phyloP scores from a whole-genome alignment of 2,797 vertebrate genomes.

The Anas capensis region DNA sequence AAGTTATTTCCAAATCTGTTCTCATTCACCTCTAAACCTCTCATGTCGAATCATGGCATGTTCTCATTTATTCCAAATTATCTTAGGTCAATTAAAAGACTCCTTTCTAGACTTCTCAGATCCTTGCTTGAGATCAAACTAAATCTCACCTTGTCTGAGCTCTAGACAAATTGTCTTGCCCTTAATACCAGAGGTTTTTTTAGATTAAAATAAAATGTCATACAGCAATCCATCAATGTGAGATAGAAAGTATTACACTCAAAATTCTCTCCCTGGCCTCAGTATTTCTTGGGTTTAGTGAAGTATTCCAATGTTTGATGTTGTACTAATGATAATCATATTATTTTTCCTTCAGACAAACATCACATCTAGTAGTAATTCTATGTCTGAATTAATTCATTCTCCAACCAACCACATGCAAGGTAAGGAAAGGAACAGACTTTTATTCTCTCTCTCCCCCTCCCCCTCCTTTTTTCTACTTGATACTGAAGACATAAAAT shows the following conservation, averaged over 20 bases:
- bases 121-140: not conserved
- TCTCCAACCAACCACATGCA: not conserved
- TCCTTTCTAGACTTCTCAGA: not conserved
- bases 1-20: not conserved
- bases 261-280: not conserved
- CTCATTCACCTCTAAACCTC: not conserved
- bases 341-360: not conserved
- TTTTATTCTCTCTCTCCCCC: not conserved
- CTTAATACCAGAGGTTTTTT: not conserved
- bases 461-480: too few species aligned
- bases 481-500: not conserved
- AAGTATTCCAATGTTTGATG: not conserved
- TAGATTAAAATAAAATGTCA: constrained; percentile 5
- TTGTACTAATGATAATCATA: not conserved
- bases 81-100: constrained; percentile 1
- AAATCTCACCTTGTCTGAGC: not conserved
- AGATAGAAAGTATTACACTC: not conserved
- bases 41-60: not conserved
- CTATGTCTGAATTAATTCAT: not conserved
- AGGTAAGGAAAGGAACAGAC: not conserved
- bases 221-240: not conserved
- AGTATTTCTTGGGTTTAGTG: not conserved
- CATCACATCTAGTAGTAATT: not conserved
- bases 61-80: not conserved
- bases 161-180: not conserved